These are phyloP conservation scores for Magallana gigas DNA, from an alignment of 1,140 invertebrate genomes.

Conservation along the genomic window DNA sequence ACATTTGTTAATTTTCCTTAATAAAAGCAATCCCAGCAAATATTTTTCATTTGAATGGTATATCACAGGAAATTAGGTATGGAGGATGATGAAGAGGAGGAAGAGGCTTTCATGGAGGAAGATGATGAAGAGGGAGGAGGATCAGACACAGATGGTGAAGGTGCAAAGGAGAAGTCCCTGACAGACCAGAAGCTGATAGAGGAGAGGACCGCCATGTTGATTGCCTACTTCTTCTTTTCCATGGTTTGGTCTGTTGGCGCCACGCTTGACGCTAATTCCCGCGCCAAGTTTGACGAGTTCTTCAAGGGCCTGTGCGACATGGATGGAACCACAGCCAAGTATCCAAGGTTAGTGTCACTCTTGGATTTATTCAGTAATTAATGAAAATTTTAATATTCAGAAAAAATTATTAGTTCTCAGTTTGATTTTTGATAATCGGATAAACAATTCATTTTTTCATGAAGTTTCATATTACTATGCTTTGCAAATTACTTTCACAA, in stretches of 20 bases:
- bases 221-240: conserved; percentile 78
- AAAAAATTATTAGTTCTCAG: too few species aligned
- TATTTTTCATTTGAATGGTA: too few species aligned
- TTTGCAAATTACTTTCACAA: too few species aligned
- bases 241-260: conserved; percentile 78
- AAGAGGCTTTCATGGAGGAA: conserved; percentile 68
- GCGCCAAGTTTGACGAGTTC: conserved; percentile 78
- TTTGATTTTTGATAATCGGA: too few species aligned
- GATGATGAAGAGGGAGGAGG: conserved; percentile 62
- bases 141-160: conserved; percentile 7
- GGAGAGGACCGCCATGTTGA: conserved; percentile 77
- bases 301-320: conserved; percentile 76
- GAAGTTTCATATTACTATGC: too few species aligned
- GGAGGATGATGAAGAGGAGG: conserved; percentile 76
- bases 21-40: too few species aligned
- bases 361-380: background rate
- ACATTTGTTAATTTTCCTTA: too few species aligned
- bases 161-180: conserved; percentile 47
- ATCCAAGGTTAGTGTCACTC: conserved; percentile 82
- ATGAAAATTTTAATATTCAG: too few species aligned
- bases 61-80: conserved; percentile 69
- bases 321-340: conserved; percentile 74
- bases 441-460: too few species aligned
- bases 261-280: conserved; percentile 73
- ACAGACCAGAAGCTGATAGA: conserved; percentile 75